Evolutionary conservation across 2,113 vertebrate species (phyloP), one percentile per base, ranked within the genome.

Genomic region (Istiophorus platypterus): DNA sequence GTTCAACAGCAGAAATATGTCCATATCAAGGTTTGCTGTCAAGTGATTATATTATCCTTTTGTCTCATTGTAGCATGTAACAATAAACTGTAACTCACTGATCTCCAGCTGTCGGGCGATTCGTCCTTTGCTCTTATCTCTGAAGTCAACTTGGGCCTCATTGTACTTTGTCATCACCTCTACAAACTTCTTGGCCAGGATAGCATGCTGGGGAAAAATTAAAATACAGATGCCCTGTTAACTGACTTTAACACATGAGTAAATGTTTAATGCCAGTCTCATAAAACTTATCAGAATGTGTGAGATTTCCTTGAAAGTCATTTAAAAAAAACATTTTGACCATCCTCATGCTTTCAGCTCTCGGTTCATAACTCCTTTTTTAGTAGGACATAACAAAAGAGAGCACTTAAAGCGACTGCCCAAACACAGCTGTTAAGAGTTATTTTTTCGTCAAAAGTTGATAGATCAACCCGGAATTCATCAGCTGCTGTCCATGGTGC

Each of bases 101-200:
- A 98, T 98, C 90, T 98, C 97, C 78, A 97, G 95, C 87, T 98
- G 97, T 47, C 97, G 90, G 85, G 97, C 96, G 58, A 98, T 98
- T n/a, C 97, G 90, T 73, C 97, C 97, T 95, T 98, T 98, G 95
- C 96, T 98, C 79, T 97, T 96, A 70, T 98, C 97, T 88, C 96
- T 95, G 89, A 98, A 98, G 87, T 98, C 97, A 68, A 97, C 91
- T 85, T 98, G 97, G 54, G 97, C 97, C 71, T 97, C 96, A 5
- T 98, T 98, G 92, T 98, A 98, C 82, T 96, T 97, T 7, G 97
- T 97, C 97, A 98, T 98, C 88, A 97, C 97, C 79, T 98, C 97
- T 85, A 98, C 97, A 90, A 98, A 98, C 89, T 96, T 97, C 89
- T 96, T 96, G 51, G 97, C 97, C 82, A 98, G 93, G 26, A 97